Conservation (phyloP, 2,797 vertebrate genomes). For the Mus caroli region DNA sequence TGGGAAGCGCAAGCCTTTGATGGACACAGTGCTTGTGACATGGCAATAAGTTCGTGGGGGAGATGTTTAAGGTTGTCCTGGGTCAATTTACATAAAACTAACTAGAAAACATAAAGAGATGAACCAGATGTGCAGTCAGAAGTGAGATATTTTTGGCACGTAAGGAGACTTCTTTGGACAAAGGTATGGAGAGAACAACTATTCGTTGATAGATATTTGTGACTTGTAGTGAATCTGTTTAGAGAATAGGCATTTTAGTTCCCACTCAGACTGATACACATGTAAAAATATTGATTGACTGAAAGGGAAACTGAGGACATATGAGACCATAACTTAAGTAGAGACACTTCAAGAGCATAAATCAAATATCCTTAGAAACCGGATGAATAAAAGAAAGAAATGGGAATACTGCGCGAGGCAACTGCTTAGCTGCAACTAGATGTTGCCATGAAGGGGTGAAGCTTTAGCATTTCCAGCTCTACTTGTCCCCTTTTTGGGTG, state of each 20-base stretch:
- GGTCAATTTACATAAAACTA: neutral
- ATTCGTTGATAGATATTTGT: neutral
- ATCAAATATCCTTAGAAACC: neutral
- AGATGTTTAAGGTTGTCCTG: neutral
- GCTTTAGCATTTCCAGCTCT: neutral
- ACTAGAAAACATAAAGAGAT: constrained; percentile 5
- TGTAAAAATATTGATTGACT: neutral
- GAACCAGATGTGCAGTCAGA: neutral
- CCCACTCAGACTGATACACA: neutral
- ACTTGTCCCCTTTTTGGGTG: neutral
- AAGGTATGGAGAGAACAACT: neutral
- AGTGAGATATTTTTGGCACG: neutral
- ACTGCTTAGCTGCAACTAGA: neutral
- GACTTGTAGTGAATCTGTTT: neutral
- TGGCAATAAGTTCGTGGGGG: neutral
- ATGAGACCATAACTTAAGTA: neutral
- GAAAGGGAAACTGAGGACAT: neutral
- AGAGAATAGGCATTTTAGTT: neutral
- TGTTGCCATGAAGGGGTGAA: neutral
- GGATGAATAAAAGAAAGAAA: neutral
- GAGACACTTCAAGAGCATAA: neutral
- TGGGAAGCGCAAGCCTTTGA: constrained; percentile 31
- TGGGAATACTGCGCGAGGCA: neutral
- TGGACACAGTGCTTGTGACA: neutral
- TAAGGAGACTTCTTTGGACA: neutral